Evolutionary conservation across 2,888 invertebrate species (phyloP).

Genomic region (Stenichneumon culpator): DNA sequence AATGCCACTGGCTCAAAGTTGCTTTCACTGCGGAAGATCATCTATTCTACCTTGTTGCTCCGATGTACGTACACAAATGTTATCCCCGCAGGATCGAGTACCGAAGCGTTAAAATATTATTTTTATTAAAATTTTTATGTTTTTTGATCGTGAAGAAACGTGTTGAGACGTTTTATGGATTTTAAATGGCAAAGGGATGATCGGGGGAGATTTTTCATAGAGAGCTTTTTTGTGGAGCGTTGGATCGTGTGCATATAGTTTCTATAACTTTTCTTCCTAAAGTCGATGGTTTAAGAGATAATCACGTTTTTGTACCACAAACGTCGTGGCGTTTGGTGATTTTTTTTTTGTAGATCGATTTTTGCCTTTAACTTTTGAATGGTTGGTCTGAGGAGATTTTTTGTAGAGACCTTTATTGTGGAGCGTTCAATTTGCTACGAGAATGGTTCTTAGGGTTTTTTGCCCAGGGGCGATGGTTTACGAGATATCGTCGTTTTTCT

Average conservation of each 20-base stretch:
- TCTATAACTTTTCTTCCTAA: background rate
- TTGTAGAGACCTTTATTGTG: background rate
- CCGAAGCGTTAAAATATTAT: background rate
- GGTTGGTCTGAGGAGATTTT: background rate
- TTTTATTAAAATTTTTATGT: too few species aligned
- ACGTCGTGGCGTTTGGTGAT: background rate
- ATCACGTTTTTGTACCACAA: background rate
- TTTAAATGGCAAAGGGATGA: background rate
- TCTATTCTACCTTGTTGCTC: constrained; percentile 16
- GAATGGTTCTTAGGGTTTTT: background rate
- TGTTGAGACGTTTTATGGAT: too few species aligned
- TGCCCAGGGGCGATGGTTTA: background rate
- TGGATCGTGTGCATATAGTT: background rate
- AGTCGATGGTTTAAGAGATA: background rate
- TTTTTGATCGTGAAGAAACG: too few species aligned
- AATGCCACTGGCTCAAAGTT: constrained; percentile 63
- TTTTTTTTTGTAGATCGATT: background rate
- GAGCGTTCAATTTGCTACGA: background rate
- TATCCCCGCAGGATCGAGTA: background rate
- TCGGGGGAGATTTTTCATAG: background rate
- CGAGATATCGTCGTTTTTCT: background rate
- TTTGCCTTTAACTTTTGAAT: background rate
- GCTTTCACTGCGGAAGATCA: constrained; percentile 60
- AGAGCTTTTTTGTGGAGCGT: background rate
- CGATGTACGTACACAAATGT: constrained; percentile 5